Evolutionary conservation across 2,113 vertebrate genomes (phyloP).

Genomic region (Gallinago undulata): DNA sequence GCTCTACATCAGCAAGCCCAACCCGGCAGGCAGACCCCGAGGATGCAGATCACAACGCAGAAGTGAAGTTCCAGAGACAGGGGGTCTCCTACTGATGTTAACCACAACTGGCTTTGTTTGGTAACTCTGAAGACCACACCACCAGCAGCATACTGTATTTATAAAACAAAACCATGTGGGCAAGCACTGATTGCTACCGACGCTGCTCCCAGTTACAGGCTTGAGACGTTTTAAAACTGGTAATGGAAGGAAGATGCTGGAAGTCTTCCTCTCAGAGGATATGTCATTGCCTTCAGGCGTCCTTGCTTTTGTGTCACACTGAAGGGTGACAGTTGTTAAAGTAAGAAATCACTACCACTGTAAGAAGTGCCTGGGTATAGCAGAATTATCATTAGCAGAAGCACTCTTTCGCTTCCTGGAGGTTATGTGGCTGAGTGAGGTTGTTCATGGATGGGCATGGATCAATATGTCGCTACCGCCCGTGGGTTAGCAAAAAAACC

Average conservation of each 20-base stretch:
- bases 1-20: constrained; percentile 19
- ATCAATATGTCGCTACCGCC: neutral
- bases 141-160: rapidly evolving
- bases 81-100: rapidly evolving
- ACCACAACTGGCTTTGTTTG: neutral
- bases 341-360: neutral
- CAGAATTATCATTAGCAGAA: neutral
- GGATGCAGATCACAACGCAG: neutral
- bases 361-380: neutral
- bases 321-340: neutral
- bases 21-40: neutral
- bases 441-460: neutral
- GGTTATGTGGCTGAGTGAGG: neutral
- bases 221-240: neutral
- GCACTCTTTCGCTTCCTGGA: neutral
- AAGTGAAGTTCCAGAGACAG: too few relatives aligned
- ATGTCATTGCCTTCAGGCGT: neutral
- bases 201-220: neutral
- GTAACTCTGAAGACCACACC: neutral
- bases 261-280: neutral
- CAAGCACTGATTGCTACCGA: neutral
- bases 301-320: neutral
- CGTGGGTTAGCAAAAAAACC: neutral
- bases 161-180: rapidly evolving
- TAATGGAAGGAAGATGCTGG: neutral